phyloP scores from a whole-genome alignment of 2,113 vertebrate genomes.

The rabbit (Oryctolagus cuniculus) region mOryCun1.1 NC_091453.1:72713001-72713500 shows the following conservation, averaged over 20 bases:
- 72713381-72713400: neutral
- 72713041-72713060: conserved; percentile 22
- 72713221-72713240: neutral
- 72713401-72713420: conserved; percentile 46
- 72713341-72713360: neutral
- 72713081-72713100: neutral
- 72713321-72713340: conserved; percentile 3
- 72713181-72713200: neutral
- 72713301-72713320: neutral
- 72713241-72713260: conserved; percentile 2
- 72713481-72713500: neutral
- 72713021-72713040: conserved; percentile 2
- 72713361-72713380: neutral
- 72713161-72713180: conserved; percentile 31
- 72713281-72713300: neutral
- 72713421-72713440: neutral
- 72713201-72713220: neutral
- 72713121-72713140: neutral
- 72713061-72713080: neutral
- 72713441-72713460: conserved; percentile 44
- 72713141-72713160: neutral
- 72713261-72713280: neutral
- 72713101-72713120: conserved; percentile 38
- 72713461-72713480: neutral
- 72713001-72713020: neutral